These are phyloP conservation scores for Edolisoma coerulescens DNA, from an alignment of 2,113 vertebrate genomes.

Conservation along the genomic window DNA sequence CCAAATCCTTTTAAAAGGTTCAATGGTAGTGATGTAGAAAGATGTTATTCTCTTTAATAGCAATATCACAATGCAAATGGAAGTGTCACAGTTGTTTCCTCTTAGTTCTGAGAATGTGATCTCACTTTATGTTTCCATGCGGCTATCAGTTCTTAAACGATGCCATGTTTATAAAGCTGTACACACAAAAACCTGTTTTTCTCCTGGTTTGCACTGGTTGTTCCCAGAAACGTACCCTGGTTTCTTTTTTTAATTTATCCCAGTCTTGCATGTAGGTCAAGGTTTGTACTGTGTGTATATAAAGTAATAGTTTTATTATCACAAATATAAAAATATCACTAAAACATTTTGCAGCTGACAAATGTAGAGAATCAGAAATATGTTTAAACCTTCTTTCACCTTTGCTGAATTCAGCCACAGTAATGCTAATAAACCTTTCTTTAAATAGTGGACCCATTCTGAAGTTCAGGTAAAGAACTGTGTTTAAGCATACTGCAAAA, in stretches of 20 bases:
- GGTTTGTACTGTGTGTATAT: slow-evolving; percentile 15
- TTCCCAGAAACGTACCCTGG: slow-evolving; percentile 37
- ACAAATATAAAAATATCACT: slow-evolving; percentile 28
- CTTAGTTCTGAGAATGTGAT: slow-evolving; percentile 44
- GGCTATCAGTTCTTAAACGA: slow-evolving; percentile 39
- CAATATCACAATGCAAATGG: slow-evolving; percentile 60
- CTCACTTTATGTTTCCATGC: slow-evolving; percentile 44
- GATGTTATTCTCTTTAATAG: slow-evolving; percentile 50
- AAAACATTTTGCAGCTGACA: slow-evolving; percentile 56
- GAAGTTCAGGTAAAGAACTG: slow-evolving; percentile 2
- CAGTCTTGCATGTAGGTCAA: slow-evolving; percentile 53
- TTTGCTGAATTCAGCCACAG: slow-evolving; percentile 21
- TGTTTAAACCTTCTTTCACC: slow-evolving; percentile 18
- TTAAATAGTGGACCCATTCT: neutral
- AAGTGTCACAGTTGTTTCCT: slow-evolving; percentile 38
- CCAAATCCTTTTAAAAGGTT: slow-evolving; percentile 83
- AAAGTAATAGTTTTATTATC: slow-evolving; percentile 57
- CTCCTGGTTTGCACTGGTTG: slow-evolving; percentile 20
- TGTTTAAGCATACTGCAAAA: neutral
- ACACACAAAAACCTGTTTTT: slow-evolving; percentile 8
- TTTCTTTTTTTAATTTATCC: slow-evolving; percentile 14
- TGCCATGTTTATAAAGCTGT: slow-evolving; percentile 46
- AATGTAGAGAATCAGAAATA: slow-evolving; percentile 30
- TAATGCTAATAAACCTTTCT: slow-evolving; percentile 12
- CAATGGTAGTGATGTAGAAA: slow-evolving; percentile 63